Percentiles rank a stretch among this genome's conserved stretches.
These are phyloP conservation scores for Coelopa pilipes DNA, from an alignment of 2,888 invertebrate species.

Conservation along the genomic window DNA sequence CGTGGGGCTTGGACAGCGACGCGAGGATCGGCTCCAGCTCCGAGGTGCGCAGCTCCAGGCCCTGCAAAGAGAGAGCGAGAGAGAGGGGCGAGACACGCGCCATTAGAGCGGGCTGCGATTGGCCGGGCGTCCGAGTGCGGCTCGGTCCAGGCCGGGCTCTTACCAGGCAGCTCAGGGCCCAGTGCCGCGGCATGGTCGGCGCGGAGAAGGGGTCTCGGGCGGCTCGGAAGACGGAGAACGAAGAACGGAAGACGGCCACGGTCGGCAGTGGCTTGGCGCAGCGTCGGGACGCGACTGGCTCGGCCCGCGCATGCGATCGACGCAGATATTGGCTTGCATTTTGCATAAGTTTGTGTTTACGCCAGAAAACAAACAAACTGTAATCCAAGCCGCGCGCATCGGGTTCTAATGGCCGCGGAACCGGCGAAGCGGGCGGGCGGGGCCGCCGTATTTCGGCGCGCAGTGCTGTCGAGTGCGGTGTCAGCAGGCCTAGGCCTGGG, in stretches of 20 bases:
- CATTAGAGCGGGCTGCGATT: not conserved
- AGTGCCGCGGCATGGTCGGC: slow-evolving; percentile 25
- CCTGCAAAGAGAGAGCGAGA: slow-evolving; percentile 49
- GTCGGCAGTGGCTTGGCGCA: no score
- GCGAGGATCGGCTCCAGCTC: slow-evolving; percentile 70
- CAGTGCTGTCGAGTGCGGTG: no score
- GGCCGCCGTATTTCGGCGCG: no score
- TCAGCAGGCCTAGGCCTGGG: no score
- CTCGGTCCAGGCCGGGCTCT: not conserved
- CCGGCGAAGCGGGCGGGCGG: no score
- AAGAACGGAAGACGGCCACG: no score
- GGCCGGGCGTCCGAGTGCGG: not conserved
- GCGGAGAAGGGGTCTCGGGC: no score
- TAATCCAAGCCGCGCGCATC: slow-evolving; percentile 35
- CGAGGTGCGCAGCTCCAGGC: slow-evolving; percentile 70
- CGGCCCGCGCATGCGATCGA: not conserved
- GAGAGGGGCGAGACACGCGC: no score
- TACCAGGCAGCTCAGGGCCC: slow-evolving; percentile 33
- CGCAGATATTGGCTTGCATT: slow-evolving; percentile 16
- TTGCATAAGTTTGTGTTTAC: slow-evolving; percentile 29
- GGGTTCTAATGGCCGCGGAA: slow-evolving; percentile 33
- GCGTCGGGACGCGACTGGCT: no score
- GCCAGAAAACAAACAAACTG: slow-evolving; percentile 37
- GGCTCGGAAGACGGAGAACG: no score
- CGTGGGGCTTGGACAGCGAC: slow-evolving; percentile 74